A percentile compares a stretch with the other conserved stretches of the same genome.
These are phyloP conservation scores for Argyrosomus regius DNA, from an alignment of 2,797 vertebrate species.

Conservation along the genomic window DNA sequence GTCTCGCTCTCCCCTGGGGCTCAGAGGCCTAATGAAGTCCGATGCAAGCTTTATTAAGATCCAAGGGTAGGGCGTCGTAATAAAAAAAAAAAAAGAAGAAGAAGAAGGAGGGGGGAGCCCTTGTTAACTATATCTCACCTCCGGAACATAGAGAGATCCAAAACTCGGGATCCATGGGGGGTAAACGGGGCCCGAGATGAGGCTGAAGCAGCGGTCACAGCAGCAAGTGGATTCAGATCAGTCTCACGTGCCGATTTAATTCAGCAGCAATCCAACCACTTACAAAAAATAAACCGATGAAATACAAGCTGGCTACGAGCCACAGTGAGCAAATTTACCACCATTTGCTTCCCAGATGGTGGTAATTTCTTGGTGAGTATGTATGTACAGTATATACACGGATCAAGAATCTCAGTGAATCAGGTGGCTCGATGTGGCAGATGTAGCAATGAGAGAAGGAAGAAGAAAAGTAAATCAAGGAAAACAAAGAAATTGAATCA, in stretches of 20 bases:
- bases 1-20: constrained; percentile 61
- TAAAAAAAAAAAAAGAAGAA: constrained; percentile 34
- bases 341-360: constrained; percentile 58
- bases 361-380: constrained; percentile 37
- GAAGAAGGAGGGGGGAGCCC: background rate
- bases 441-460: background rate
- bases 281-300: constrained; percentile 33
- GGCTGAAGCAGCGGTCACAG: background rate
- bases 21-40: constrained; percentile 78
- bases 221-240: constrained; percentile 30
- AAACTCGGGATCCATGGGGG: constrained; percentile 20
- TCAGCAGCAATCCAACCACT: constrained; percentile 25
- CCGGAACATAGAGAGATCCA: constrained; percentile 51
- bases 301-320: constrained; percentile 37
- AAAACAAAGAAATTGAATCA: background rate
- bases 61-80: constrained; percentile 57
- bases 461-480: background rate
- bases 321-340: constrained; percentile 34
- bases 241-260: constrained; percentile 29
- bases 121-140: constrained; percentile 73
- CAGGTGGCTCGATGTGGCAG: constrained; percentile 34
- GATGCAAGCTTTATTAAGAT: constrained; percentile 78
- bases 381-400: background rate
- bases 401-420: constrained; percentile 27
- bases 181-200: constrained; percentile 8